phyloP scores from a whole-genome alignment of 2,888 invertebrate genomes.

The Vesta saturnalis region DNA sequence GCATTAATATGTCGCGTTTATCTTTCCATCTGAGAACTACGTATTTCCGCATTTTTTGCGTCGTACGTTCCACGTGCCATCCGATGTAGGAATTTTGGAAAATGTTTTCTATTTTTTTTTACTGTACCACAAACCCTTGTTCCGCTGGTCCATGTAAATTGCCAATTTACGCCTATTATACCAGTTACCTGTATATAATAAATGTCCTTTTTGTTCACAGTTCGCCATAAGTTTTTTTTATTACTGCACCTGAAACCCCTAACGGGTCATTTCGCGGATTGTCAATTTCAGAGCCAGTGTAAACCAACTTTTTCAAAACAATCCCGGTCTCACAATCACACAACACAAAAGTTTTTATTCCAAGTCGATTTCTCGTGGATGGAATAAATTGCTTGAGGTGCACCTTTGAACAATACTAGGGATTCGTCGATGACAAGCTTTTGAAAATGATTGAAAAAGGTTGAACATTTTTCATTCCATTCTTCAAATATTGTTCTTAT shows the following conservation, averaged over 20 bases:
- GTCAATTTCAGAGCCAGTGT: not conserved
- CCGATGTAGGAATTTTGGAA: constrained; percentile 7
- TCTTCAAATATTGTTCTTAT: no score
- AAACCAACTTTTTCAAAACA: no score
- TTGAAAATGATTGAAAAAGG: no score
- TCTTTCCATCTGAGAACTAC: not conserved
- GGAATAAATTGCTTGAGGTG: no score
- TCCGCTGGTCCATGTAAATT: not conserved
- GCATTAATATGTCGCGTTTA: not conserved
- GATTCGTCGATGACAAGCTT: no score
- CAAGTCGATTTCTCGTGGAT: no score
- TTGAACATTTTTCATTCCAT: no score
- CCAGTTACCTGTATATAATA: constrained; percentile 8
- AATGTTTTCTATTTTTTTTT: not conserved
- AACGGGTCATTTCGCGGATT: constrained; percentile 4
- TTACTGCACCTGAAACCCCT: constrained; percentile 14
- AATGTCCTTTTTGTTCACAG: not conserved
- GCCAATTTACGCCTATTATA: constrained; percentile 7
- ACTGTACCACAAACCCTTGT: not conserved
- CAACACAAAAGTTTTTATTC: no score
- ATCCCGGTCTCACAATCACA: no score
- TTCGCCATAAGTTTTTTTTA: constrained; percentile 5
- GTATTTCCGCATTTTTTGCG: not conserved
- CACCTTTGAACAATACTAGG: no score
- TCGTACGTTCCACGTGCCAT: constrained; percentile 1